phyloP scores from a whole-genome alignment of 92 coral and sea anemone genomes.

The Porites evermanni region DNA sequence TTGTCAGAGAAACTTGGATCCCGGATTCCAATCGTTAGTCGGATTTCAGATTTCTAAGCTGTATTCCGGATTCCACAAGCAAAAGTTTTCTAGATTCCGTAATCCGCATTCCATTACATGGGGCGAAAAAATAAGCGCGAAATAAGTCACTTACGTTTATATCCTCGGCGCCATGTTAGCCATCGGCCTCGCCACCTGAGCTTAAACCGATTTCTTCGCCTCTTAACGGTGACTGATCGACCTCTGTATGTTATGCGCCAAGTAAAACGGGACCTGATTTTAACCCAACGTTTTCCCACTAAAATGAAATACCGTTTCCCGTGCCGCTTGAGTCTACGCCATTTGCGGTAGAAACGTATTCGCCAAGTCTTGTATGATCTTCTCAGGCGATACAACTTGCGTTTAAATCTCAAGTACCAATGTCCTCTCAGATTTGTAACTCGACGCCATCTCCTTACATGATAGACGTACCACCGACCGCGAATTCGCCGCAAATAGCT shows the following conservation, averaged over 20 bases:
- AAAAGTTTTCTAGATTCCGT: too few relatives aligned
- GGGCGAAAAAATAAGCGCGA: too few relatives aligned
- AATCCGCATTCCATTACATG: too few relatives aligned
- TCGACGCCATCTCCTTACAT: neutral
- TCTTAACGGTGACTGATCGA: slow-evolving; percentile 22
- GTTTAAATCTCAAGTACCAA: slow-evolving; percentile 5
- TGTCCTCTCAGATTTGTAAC: neutral
- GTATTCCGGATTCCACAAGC: too few relatives aligned
- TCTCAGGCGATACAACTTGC: slow-evolving; percentile 20
- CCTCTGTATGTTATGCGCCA: slow-evolving; percentile 27
- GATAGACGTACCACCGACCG: slow-evolving; percentile 39
- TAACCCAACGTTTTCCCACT: neutral
- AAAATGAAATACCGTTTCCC: neutral
- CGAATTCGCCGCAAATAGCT: slow-evolving; percentile 19
- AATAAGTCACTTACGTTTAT: slow-evolving; percentile 17
- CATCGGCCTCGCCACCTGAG: slow-evolving; percentile 25
- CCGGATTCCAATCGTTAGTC: too few relatives aligned
- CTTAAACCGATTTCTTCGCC: neutral
- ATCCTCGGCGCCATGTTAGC: slow-evolving; percentile 34
- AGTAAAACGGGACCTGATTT: neutral
- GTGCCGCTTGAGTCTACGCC: slow-evolving; percentile 17
- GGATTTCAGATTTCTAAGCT: too few relatives aligned
- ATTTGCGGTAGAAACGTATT: neutral
- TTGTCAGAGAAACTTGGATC: too few relatives aligned
- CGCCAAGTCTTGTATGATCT: slow-evolving; percentile 20